phyloP scores from a whole-genome alignment of 2,888 invertebrate species.

The Monoplex corrugatus region DNA sequence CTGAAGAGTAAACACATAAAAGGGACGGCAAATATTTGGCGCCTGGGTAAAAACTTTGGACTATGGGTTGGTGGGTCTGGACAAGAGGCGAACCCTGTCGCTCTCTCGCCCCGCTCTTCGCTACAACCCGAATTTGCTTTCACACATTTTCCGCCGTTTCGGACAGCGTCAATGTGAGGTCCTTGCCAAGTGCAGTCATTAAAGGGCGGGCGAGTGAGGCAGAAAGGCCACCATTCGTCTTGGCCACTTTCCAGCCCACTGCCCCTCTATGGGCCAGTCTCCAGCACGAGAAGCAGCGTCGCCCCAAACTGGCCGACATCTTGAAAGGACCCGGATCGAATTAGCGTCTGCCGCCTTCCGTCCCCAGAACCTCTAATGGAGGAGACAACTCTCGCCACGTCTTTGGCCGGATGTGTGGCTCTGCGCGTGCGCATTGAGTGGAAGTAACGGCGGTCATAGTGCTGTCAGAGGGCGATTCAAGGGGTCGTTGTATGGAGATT shows the following conservation, averaged over 20 bases:
- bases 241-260: conserved; percentile 49
- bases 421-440: conserved; percentile 49
- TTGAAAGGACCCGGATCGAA: conserved; percentile 53
- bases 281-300: conserved; percentile 18
- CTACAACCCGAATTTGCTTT: conserved; percentile 59
- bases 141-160: conserved; percentile 58
- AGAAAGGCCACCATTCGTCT: conserved; percentile 50
- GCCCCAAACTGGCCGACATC: conserved; percentile 44
- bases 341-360: conserved; percentile 50
- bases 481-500: conserved; percentile 28
- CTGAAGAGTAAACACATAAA: conserved; percentile 44
- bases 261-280: conserved; percentile 44
- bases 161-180: conserved; percentile 52
- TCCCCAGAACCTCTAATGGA: conserved; percentile 44
- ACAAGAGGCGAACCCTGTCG: conserved; percentile 27
- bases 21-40: conserved; percentile 50
- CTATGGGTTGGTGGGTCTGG: conserved; percentile 20
- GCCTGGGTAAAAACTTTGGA: conserved; percentile 32
- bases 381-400: conserved; percentile 48
- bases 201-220: conserved; percentile 48
- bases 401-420: conserved; percentile 49
- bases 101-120: conserved; percentile 30
- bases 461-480: conserved; percentile 37
- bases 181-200: conserved; percentile 51
- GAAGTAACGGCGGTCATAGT: conserved; percentile 51